Evolutionary conservation across 2,113 vertebrate genomes (phyloP).

Genomic region (Upupa epops): DNA sequence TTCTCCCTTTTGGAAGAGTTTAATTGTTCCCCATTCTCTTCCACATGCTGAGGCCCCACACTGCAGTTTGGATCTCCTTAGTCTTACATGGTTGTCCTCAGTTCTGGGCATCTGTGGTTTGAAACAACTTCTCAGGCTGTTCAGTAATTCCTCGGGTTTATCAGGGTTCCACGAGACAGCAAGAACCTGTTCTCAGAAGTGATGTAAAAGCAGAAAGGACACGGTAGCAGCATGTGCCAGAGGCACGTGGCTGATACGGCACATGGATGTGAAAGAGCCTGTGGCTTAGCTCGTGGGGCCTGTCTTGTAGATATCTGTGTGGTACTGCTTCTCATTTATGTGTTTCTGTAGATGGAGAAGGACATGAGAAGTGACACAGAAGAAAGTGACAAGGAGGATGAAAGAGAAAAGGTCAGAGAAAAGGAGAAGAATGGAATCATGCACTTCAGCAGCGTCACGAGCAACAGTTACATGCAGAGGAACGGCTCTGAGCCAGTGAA

Average conservation of each 20-base stretch:
- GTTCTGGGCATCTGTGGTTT: background rate
- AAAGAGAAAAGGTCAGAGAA: background rate
- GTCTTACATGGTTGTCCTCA: background rate
- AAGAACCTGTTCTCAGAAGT: background rate
- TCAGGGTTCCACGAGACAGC: background rate
- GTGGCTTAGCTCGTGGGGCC: constrained; percentile 61
- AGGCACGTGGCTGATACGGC: background rate
- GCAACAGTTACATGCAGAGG: constrained; percentile 74
- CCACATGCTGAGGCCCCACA: background rate
- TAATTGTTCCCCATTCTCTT: background rate
- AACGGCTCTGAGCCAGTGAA: background rate
- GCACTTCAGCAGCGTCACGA: constrained; percentile 21
- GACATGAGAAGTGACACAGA: constrained; percentile 93
- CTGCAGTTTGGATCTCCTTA: background rate
- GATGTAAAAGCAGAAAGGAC: background rate
- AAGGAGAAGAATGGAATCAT: constrained; percentile 62
- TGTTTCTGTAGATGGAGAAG: constrained; percentile 81
- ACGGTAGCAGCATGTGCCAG: background rate
- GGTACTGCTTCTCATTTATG: constrained; percentile 82
- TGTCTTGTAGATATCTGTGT: constrained; percentile 42
- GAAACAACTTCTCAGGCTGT: background rate
- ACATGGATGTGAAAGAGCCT: background rate
- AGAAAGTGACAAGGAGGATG: constrained; percentile 73
- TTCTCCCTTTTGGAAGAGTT: background rate
- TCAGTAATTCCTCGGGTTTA: background rate